Percentiles rank a stretch among this genome's conserved stretches.
Conservation (phyloP, 2,113 vertebrate genomes). For the Glareola pratincola region DNA sequence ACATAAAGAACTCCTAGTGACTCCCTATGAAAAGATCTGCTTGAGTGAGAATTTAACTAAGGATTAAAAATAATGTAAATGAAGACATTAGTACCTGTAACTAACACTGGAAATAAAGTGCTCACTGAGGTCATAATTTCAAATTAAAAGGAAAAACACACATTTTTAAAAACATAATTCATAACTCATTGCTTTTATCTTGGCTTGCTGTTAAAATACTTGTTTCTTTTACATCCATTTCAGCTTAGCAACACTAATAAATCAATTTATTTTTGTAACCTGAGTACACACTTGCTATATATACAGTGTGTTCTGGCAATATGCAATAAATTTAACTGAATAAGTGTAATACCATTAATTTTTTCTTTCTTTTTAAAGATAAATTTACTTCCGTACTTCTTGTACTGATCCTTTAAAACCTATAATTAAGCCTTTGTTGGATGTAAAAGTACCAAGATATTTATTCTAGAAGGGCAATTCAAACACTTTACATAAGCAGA, state of each 20-base stretch:
- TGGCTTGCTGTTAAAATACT: not conserved
- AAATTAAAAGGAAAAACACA: not conserved
- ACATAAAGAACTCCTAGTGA: not conserved
- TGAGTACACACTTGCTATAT: not conserved
- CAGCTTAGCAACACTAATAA: not conserved
- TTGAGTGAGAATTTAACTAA: not conserved
- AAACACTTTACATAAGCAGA: not conserved
- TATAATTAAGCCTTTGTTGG: not conserved
- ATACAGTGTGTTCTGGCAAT: not conserved
- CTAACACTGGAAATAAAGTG: not conserved
- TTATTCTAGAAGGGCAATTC: not conserved
- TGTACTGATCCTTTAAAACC: not conserved
- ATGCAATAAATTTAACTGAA: not conserved
- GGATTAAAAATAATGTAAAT: not conserved
- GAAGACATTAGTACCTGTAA: not conserved
- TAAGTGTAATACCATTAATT: not conserved
- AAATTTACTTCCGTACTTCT: not conserved
- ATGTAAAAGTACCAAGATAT: not conserved
- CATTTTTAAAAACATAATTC: not conserved
- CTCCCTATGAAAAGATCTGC: not conserved
- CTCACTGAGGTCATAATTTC: not conserved
- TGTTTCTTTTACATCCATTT: not conserved
- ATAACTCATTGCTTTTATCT: not conserved
- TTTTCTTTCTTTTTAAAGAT: not conserved
- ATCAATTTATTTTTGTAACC: not conserved